Percentiles rank a stretch among this genome's conserved stretches.
These are phyloP conservation scores for Galerucella calmariensis DNA, from an alignment of 2,888 invertebrate species.

Conservation along the genomic window DNA sequence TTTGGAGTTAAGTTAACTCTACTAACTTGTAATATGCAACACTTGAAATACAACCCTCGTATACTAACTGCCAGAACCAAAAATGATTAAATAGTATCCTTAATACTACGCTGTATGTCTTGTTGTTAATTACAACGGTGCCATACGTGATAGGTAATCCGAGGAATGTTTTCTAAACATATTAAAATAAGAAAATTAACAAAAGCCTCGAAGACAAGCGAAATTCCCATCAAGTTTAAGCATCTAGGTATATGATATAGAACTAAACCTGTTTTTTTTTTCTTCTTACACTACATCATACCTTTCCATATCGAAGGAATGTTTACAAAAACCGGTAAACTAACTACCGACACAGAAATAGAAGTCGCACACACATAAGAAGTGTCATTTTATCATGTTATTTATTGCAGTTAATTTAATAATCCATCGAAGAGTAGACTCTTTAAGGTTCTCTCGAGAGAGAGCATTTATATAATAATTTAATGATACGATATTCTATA, in stretches of 20 bases:
- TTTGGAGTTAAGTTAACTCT: too few relatives aligned
- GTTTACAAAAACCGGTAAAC: constrained; percentile 27
- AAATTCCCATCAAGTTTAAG: not conserved
- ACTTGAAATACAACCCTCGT: too few relatives aligned
- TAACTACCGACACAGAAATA: constrained; percentile 30
- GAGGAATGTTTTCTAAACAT: not conserved
- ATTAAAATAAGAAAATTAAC: too few relatives aligned
- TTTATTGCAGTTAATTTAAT: constrained; percentile 31
- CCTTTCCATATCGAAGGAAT: constrained; percentile 15
- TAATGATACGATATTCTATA: constrained; percentile 32
- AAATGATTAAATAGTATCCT: too few relatives aligned
- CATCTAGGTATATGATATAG: not conserved
- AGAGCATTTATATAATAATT: constrained; percentile 32
- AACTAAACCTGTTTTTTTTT: constrained; percentile 12
- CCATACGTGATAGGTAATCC: too few relatives aligned
- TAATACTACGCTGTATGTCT: too few relatives aligned
- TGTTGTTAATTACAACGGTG: too few relatives aligned
- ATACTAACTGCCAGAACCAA: too few relatives aligned
- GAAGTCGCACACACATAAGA: constrained; percentile 29
- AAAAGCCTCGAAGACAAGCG: not conserved
- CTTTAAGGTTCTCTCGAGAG: constrained; percentile 1
- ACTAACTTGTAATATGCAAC: too few relatives aligned
- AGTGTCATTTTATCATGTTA: constrained; percentile 28
- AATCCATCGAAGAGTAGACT: constrained; percentile 23
- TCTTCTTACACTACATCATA: not conserved